Base-by-base conservation (phyloP, 1,140 invertebrate genomes). In the Trichoplusia ni region DNA sequence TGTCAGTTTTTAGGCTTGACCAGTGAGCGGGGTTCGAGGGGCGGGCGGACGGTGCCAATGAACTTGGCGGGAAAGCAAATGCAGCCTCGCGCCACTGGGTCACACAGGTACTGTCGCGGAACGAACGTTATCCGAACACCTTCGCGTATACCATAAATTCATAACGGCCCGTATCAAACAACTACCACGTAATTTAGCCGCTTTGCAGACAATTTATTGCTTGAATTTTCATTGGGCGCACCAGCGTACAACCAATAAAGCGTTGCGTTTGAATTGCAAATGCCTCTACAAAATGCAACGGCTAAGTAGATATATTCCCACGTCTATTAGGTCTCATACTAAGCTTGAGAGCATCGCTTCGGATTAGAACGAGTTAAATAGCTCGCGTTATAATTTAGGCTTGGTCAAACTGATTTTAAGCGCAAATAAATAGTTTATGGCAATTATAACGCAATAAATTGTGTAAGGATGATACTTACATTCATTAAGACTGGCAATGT, bases 61-160 rank as follows among this genome's bases (percentile, higher is more conserved):
- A 87, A 87, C 84, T 85, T 84, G 74, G 67, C 67, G 76, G 81
- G 79, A 85, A 85, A 85, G 79, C 77, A 81, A 81, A 75, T 66
- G 69, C 75, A 77, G 79, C 67, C 66, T 77, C 73, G 72, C 70
- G 64, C 64, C 65, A 86, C 79, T 83, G 79, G 82, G 82, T 86
- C 82, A 86, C 64, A 77, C 71, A 74, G 75, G 77, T 81, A 81
- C 63, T 74, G 75, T 74, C 70, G 73, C 74, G 69, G 69, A 78
- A 75, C 72, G 67, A 75, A 69, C 51, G 60, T 40, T 75, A 69
- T 35, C 54, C 49, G 69, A 69, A 75, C 67, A 71, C 60, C 66
- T 69, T 65, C 51, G 62, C 47, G 64, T 54, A 63, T 61, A 71
- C 64, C 63, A 70, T 73, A 69, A 69, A 67, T 64, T 61, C 53